Conservation (phyloP, 2,113 vertebrate genomes). For the Picathartes gymnocephalus region DNA sequence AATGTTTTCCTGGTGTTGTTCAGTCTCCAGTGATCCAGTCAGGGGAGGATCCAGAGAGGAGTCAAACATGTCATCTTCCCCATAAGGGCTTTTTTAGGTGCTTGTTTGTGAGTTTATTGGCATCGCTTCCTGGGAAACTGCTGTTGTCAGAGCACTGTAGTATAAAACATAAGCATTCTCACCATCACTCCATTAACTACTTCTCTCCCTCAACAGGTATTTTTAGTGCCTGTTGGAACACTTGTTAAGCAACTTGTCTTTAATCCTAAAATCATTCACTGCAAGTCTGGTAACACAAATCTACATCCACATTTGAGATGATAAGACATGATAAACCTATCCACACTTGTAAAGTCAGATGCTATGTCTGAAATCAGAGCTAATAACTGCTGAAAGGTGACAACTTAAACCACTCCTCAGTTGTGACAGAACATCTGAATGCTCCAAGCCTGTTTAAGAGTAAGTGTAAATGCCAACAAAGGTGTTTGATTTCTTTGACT, state of each 20-base stretch:
- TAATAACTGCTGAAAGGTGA: conserved; percentile 6
- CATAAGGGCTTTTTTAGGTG: background rate
- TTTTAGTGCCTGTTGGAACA: conserved; percentile 25
- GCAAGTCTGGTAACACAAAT: conserved; percentile 17
- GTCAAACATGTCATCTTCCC: background rate
- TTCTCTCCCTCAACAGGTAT: background rate
- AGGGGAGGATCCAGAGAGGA: background rate
- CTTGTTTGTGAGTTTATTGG: background rate
- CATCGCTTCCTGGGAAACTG: background rate
- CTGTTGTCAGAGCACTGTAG: background rate
- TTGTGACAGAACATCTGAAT: background rate
- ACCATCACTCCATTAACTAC: background rate
- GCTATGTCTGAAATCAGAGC: background rate
- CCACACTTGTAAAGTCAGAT: background rate
- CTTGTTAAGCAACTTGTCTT: conserved; percentile 22
- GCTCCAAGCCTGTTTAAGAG: background rate
- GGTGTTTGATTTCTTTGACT: background rate
- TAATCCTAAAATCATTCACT: conserved; percentile 26
- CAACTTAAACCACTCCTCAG: background rate
- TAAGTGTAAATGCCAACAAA: background rate
- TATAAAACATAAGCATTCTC: background rate
- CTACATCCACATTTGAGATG: conserved; percentile 11
- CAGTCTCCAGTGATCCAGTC: background rate
- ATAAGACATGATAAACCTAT: background rate
- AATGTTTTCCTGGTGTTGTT: background rate